Evolutionary conservation across 2,888 invertebrate genomes (phyloP), one percentile per base, ranked within the genome.

Genomic region (Cremastinae sp.): DNA sequence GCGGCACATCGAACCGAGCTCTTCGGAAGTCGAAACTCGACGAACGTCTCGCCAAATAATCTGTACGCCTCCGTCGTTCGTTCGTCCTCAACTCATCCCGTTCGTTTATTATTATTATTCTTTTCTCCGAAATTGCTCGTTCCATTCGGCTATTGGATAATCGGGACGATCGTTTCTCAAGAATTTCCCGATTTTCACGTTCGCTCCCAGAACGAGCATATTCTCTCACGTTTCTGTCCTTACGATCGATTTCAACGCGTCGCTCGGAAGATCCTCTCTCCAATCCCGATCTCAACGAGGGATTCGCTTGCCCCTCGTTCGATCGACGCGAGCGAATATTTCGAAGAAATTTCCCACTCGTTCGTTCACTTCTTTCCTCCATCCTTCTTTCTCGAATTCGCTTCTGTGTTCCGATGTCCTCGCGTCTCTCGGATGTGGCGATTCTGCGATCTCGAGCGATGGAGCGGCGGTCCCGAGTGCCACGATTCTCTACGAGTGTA

Each of bases 271-370:
- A 68, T 71, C 41, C 39, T 51, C 12, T n/a, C 9, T 66, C 74
- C 20, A 56, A 41, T 22, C 22, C 41, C 20, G 56, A 78, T 53
- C 35, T 69, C 58, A 20, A 49, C 61, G 12, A 61, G 53, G 37
- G 73, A 66, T 55, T 59, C 43, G 28, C 70, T 56, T 45, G 51
- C 56, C 65, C 18, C 37, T 78, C 79, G 5, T 5, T 62, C 7
- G 56, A 66, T 64, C 79, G 41, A 7, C 71, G 75, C 28, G 28
- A 28, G 28, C 28, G 28, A 28, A 28, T 3, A 5, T 5, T 5
- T 28, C 28, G 2, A 5, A 5, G 28, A 28, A 5, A 28, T 28
- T 28, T 28, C 28, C 28, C 28, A 28, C 28, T 2, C 28, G 28
- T 41, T 41, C 12, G 41, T 2, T 41, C 41, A n/a, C 41, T 41